phyloP scores from a whole-genome alignment of 2,888 invertebrate species.

The Orgyia antiqua region DNA sequence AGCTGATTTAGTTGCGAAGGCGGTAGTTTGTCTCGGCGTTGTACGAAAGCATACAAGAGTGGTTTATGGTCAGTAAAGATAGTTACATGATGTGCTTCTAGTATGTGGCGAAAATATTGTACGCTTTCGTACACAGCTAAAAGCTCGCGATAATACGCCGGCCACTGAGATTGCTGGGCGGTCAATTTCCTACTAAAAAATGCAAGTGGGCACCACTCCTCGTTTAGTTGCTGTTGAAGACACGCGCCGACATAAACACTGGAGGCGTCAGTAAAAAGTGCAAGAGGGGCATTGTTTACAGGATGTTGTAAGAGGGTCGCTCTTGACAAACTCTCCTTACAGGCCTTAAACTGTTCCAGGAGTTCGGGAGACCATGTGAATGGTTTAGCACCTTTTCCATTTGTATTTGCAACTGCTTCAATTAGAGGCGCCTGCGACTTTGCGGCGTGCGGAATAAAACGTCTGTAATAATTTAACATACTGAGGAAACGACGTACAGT shows the following conservation, averaged over 20 bases:
- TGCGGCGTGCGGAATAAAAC: not conserved
- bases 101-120: slow-evolving; percentile 11
- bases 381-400: not conserved
- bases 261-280: slow-evolving; percentile 1
- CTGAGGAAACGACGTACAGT: not conserved
- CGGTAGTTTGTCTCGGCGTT: slow-evolving; percentile 11
- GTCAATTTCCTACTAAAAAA: not conserved
- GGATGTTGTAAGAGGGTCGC: not conserved
- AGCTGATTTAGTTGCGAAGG: slow-evolving; percentile 13
- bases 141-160: slow-evolving; percentile 4
- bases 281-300: not conserved
- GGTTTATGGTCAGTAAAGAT: slow-evolving; percentile 21
- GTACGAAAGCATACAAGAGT: slow-evolving; percentile 14
- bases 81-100: slow-evolving; percentile 8
- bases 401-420: not conserved
- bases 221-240: not conserved
- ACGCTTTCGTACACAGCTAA: slow-evolving; percentile 12
- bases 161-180: not conserved
- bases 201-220: not conserved
- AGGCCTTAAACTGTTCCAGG: not conserved
- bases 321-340: not conserved
- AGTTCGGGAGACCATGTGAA: not conserved
- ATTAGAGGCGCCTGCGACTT: not conserved
- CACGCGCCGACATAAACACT: not conserved
- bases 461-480: not conserved